Evolutionary conservation across 2,888 invertebrate genomes (phyloP).

Genomic region (Andrena chrysosceles): DNA sequence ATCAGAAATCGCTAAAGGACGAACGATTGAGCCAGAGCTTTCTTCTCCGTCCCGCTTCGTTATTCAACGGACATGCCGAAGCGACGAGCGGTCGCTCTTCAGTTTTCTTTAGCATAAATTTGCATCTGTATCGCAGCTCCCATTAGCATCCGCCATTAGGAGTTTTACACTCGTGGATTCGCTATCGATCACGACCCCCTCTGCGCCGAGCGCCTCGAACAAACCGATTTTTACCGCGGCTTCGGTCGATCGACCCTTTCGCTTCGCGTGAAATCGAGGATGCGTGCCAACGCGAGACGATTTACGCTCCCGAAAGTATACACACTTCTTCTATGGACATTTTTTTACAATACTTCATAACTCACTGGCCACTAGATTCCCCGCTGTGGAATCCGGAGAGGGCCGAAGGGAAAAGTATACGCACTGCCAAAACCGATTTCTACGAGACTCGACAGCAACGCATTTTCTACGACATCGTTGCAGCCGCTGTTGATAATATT

Average conservation of each 20-base stretch:
- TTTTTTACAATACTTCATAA: neutral
- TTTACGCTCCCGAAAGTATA: neutral
- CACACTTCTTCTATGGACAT: neutral
- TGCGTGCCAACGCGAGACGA: neutral
- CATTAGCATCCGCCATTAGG: constrained; percentile 66
- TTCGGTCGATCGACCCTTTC: neutral
- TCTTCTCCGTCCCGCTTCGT: constrained; percentile 53
- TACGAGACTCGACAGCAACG: constrained; percentile 24
- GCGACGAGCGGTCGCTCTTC: constrained; percentile 69
- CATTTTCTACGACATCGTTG: neutral
- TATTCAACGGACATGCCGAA: constrained; percentile 65
- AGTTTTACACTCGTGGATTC: constrained; percentile 31
- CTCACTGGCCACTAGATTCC: neutral
- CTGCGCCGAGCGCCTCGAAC: neutral
- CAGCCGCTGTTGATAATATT: constrained; percentile 12
- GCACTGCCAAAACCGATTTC: constrained; percentile 54
- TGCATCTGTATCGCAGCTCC: constrained; percentile 71
- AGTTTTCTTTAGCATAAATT: constrained; percentile 76
- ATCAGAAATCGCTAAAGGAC: constrained; percentile 14
- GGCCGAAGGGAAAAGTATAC: constrained; percentile 27
- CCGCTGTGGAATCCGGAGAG: neutral
- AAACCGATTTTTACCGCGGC: neutral
- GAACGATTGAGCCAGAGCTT: constrained; percentile 39
- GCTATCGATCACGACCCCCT: constrained; percentile 35
- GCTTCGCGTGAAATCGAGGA: neutral